phyloP scores from a whole-genome alignment of 1,140 invertebrate species.

The Anoplophora glabripennis region DNA sequence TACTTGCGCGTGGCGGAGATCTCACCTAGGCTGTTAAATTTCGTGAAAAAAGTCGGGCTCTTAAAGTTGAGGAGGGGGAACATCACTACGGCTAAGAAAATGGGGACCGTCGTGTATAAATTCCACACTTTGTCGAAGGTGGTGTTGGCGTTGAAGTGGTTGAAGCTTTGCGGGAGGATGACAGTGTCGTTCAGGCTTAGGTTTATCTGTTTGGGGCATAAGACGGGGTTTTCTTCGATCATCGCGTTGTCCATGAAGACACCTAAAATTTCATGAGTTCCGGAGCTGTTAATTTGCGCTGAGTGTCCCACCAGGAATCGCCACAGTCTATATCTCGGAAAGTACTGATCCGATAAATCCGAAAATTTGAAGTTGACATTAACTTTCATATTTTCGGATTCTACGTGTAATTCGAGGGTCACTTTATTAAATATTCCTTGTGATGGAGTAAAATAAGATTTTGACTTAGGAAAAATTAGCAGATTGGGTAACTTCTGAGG shows the following conservation, averaged over 20 bases:
- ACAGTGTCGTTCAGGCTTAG: neutral
- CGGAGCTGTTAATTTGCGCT: no score
- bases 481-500: no score
- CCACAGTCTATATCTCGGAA: no score
- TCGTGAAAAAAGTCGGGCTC: conserved; percentile 87
- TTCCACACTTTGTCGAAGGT: conserved; percentile 60
- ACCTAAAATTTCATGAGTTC: neutral
- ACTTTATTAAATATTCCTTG: no score
- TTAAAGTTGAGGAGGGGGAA: conserved; percentile 83
- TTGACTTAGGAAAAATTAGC: no score
- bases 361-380: no score
- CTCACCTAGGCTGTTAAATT: conserved; percentile 88
- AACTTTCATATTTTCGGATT: no score
- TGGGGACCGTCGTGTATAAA: conserved; percentile 74
- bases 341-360: no score
- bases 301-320: no score
- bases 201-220: neutral
- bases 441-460: no score
- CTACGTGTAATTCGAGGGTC: no score
- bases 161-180: neutral
- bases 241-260: neutral
- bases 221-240: neutral
- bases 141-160: neutral
- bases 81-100: conserved; percentile 73
- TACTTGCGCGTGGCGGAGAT: neutral